These are phyloP conservation scores for Athrips mouffetella DNA, from an alignment of 2,888 invertebrate genomes.

Conservation along the genomic window DNA sequence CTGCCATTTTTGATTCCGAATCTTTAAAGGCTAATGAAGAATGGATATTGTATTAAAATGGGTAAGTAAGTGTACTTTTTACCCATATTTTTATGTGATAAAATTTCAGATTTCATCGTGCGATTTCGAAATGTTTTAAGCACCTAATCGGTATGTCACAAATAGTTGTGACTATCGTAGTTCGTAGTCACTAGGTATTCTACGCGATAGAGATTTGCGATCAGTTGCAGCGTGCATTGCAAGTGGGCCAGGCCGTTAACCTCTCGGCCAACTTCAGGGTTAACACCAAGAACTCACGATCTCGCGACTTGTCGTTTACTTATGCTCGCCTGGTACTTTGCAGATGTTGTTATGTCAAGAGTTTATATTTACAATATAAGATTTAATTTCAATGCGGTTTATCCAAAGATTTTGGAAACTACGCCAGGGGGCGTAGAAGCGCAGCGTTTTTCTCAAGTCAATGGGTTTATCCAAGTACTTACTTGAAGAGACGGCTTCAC, in stretches of 20 bases:
- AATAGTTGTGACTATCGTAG: conserved; percentile 17
- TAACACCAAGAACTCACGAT: conserved; percentile 41
- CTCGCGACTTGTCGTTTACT: conserved; percentile 35
- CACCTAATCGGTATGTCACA: conserved; percentile 4
- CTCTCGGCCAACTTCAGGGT: conserved; percentile 73
- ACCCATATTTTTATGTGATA: too few relatives aligned
- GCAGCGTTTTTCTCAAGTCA: too few relatives aligned
- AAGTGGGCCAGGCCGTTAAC: conserved; percentile 71
- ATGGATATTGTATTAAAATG: too few relatives aligned
- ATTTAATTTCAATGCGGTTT: too few relatives aligned
- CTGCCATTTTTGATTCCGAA: too few relatives aligned
- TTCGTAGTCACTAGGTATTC: conserved; percentile 38
- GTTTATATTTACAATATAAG: too few relatives aligned
- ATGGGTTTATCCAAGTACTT: too few relatives aligned
- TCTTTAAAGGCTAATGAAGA: too few relatives aligned
- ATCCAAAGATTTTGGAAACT: too few relatives aligned
- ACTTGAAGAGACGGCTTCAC: background rate
- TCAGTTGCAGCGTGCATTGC: conserved; percentile 56
- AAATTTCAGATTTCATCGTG: too few relatives aligned
- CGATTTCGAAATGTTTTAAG: background rate
- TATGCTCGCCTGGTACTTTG: conserved; percentile 27
- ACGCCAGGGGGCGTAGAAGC: too few relatives aligned
- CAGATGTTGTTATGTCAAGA: background rate
- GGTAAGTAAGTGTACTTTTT: too few relatives aligned
- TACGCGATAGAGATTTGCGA: conserved; percentile 62